These are phyloP conservation scores for Lindbergichthys nudifrons DNA, from an alignment of 2,797 vertebrate species.

Conservation along the genomic window DNA sequence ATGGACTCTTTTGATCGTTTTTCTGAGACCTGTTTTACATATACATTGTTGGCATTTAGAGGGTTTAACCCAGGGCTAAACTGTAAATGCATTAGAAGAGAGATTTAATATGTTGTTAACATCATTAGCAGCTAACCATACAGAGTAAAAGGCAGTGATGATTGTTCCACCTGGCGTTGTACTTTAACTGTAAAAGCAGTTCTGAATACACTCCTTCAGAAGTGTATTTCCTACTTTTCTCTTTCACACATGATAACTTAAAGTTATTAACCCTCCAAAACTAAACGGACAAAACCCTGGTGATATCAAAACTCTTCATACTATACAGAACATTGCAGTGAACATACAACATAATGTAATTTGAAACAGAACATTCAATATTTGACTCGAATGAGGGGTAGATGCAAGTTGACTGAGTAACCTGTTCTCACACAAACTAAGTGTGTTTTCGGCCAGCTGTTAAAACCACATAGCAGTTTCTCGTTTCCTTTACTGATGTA, in stretches of 20 bases:
- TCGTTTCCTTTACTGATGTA: neutral
- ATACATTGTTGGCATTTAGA: neutral
- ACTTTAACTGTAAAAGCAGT: neutral
- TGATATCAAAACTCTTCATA: neutral
- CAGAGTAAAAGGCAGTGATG: neutral
- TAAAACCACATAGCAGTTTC: neutral
- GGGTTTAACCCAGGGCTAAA: neutral
- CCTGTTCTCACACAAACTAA: no score
- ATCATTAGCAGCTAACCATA: neutral
- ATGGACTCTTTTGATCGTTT: slow-evolving; percentile 10
- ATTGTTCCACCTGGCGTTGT: neutral
- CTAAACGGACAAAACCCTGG: neutral
- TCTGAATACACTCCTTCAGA: neutral
- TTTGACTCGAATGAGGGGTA: neutral
- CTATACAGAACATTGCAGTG: no score
- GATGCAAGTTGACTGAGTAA: neutral
- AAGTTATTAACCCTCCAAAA: neutral
- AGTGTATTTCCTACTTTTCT: neutral
- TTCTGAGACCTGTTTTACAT: slow-evolving; percentile 13
- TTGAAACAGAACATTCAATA: neutral
- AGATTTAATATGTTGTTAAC: slow-evolving; percentile 1
- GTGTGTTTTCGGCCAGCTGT: no score
- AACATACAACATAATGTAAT: neutral
- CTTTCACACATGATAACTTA: neutral
- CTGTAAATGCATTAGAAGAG: neutral